Percentiles rank a stretch among this genome's conserved stretches.
Evolutionary conservation across 2,113 vertebrate species (phyloP).

Genomic region (Spilogale gracilis): DNA sequence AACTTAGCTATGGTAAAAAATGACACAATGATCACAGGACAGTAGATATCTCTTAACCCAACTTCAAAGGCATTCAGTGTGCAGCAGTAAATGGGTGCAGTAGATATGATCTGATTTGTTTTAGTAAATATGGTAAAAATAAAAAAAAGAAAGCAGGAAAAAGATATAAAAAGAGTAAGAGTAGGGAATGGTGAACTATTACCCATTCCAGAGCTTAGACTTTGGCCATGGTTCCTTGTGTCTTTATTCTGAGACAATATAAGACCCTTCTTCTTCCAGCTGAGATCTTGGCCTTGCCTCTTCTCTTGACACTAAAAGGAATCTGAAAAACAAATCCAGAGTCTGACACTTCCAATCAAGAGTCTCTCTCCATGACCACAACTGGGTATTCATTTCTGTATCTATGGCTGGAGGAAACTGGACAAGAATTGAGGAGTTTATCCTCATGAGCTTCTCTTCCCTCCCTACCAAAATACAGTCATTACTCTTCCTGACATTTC

Average conservation of each 20-base stretch:
- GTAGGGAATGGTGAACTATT: neutral
- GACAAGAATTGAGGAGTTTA: conserved; percentile 68
- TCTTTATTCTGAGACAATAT: conserved; percentile 15
- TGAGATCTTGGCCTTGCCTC: neutral
- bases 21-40: neutral
- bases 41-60: neutral
- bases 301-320: neutral
- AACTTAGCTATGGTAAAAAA: neutral
- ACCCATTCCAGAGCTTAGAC: neutral
- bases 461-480: conserved; percentile 21
- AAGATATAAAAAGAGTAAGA: neutral
- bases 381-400: neutral
- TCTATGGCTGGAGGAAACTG: conserved; percentile 62
- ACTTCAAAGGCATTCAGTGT: neutral
- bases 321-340: neutral
- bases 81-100: neutral
- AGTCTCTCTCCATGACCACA: neutral
- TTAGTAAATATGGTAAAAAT: neutral
- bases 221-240: neutral
- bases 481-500: neutral
- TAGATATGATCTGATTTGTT: neutral
- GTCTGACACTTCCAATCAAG: neutral
- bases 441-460: conserved; percentile 75
- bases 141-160: neutral
- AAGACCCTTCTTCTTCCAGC: neutral